Base-by-base conservation (phyloP, 1,140 invertebrate species). In the Brachionus manjavacas region DNA sequence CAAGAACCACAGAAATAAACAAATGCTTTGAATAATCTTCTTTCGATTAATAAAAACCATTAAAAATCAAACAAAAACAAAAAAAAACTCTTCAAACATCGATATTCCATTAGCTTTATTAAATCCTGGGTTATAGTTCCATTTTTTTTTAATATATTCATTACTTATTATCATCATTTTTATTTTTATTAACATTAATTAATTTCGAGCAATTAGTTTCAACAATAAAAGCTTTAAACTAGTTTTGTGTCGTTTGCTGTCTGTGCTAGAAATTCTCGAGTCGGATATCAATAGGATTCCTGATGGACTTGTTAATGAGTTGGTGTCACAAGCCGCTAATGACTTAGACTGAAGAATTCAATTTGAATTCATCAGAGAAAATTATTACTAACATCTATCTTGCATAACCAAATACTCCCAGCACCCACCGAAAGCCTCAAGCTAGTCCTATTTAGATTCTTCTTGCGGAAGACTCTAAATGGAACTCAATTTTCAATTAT, bases 21-120 rank as follows among this genome's bases (percentile, higher is more conserved):
- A 76, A 76, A 76, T 76, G 72, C 31, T 72, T 72, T n/a, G 31
- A 72, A 72, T 72, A 72, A 72, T 72, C 68, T 72, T 72, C 68
- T 72, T 72, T 72, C n/a, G 31, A 16, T 39, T 14, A 72, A 72
- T 35, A 72, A 72, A 72, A 72, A 72, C 14, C 28, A n/a, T 16
- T 41, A 41, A 72, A 72, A 72, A 72, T 72, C 68, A 72, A 72
- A 76, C 43, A 49, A 76, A 76, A 35, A 74, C 31, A 76, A 49
- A 76, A 76, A 76, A 76, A 49, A 76, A 49, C 72, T 76, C 43
- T 76, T 76, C 41, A 76, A 76, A 49, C 43, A 76, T 76, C 72
- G 72, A 76, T 76, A 43, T 76, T 49, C 72, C 72, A 76, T 76
- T 76, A 76, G 72, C 52, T 76, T 76, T 76, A 76, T 76, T 76